Base-by-base conservation (phyloP, 2,888 invertebrate genomes). In the Ommatoiulus sabulosus region DNA sequence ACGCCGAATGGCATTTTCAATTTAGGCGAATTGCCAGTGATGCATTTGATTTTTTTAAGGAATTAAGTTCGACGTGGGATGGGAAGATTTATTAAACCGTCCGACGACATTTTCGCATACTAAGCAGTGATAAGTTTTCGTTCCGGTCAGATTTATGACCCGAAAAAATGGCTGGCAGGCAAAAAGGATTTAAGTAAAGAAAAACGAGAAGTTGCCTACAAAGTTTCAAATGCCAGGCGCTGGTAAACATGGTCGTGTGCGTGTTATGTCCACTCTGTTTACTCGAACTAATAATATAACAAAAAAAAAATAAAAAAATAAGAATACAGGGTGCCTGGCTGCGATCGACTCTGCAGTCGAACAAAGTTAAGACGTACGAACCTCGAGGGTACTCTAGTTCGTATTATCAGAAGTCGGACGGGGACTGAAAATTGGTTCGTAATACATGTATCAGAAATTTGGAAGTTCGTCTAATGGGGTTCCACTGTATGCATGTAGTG, bases 81-180 rank as follows among this genome's bases (percentile, higher is more conserved):
- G 72, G 72, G 24, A 10, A 72, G 72, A 72, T 72, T 72, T 72
- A 72, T 72, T 24, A 24, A 72, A 24, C 5, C 20, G 24, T 24
- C 72, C 20, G 72, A 24, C 72, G 72, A 72, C 72, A 72, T 24
- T 72, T 20, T 72, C 72, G 72, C 72, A 72, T 72, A 24, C 72
- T 24, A 72, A 72, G 6, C 72, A 72, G 20, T 20, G 24, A 24
- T 72, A 52, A 2, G 15, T 52, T 52, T 52, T 52, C 52, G 52
- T 52, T 52, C 17, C 24, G 72, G 24, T 24, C 20, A 3, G 8
- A 24, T 72, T 72, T 72, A 72, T 24, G 20, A 24, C 20, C 24
- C 24, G 10, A 72, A 72, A 72, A 72, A 63, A 20, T 15, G 17
- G 63, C 63, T 63, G 3, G n/a, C n/a, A 63, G 24, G 24, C 72